Conservation (phyloP, 2,888 invertebrate genomes). For the Amphipoea oculea region DNA sequence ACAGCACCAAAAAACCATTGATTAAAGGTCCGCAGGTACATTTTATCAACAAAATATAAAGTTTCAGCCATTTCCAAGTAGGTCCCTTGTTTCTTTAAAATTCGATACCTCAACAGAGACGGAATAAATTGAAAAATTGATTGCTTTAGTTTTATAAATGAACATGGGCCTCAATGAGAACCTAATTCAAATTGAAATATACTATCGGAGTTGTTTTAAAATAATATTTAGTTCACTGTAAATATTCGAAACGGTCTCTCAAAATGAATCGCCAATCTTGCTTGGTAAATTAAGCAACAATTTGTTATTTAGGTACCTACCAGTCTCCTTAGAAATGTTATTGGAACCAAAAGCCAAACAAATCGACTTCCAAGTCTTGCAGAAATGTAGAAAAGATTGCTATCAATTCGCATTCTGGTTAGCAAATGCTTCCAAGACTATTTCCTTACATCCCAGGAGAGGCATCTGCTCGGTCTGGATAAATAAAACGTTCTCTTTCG, state of each 20-base stretch:
- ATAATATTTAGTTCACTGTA: slow-evolving; percentile 7
- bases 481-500: slow-evolving; percentile 24
- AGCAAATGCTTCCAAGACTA: slow-evolving; percentile 32
- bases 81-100: slow-evolving; percentile 8
- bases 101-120: slow-evolving; percentile 28
- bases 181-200: slow-evolving; percentile 33
- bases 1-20: neutral
- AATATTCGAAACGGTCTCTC: neutral
- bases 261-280: neutral
- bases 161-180: slow-evolving; percentile 17
- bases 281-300: neutral
- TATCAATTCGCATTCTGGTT: slow-evolving; percentile 39
- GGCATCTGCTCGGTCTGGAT: slow-evolving; percentile 35
- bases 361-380: neutral
- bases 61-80: slow-evolving; percentile 7
- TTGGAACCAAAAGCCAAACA: slow-evolving; percentile 5
- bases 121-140: slow-evolving; percentile 42
- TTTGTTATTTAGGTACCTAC: neutral
- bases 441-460: slow-evolving; percentile 45
- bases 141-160: slow-evolving; percentile 43
- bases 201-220: slow-evolving; percentile 5
- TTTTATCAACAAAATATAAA: slow-evolving; percentile 19
- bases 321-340: neutral
- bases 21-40: neutral
- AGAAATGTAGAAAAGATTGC: slow-evolving; percentile 31